phyloP scores from a whole-genome alignment of 2,888 invertebrate species.

The Noctua janthina region DNA sequence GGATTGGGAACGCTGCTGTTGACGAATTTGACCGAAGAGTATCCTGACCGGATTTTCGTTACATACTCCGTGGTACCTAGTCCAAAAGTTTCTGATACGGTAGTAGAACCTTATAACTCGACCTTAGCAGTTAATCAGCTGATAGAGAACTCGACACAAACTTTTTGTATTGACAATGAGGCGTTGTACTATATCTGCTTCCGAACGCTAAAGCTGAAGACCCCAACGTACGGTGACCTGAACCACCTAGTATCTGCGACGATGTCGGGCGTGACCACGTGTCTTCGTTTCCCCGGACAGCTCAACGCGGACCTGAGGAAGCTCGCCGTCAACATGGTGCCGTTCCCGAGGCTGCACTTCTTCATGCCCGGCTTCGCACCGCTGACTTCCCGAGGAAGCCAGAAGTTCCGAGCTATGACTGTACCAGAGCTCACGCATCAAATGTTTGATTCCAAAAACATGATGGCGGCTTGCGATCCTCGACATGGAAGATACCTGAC shows the following conservation, averaged over 20 bases:
- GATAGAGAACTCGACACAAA: conserved; percentile 92
- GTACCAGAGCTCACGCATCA: conserved; percentile 97
- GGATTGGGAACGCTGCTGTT: conserved; percentile 93
- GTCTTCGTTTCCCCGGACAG: conserved; percentile 84
- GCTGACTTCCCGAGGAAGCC: conserved; percentile 94
- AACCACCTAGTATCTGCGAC: conserved; percentile 88
- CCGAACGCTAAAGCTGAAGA: conserved; percentile 92
- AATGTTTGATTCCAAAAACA: conserved; percentile 98
- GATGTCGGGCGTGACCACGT: conserved; percentile 86
- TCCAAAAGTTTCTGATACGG: conserved; percentile 94
- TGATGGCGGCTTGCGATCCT: conserved; percentile 98
- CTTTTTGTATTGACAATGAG: conserved; percentile 94
- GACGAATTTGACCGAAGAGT: conserved; percentile 93
- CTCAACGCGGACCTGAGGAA: conserved; percentile 93
- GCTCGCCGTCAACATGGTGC: conserved; percentile 89
- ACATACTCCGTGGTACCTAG: conserved; percentile 93
- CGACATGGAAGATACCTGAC: conserved; percentile 96
- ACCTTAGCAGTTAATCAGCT: conserved; percentile 92
- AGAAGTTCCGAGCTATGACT: conserved; percentile 95
- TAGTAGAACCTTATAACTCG: conserved; percentile 92
- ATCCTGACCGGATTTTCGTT: conserved; percentile 93
- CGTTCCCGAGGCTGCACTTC: conserved; percentile 93
- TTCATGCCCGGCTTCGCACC: conserved; percentile 92
- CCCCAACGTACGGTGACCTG: conserved; percentile 94
- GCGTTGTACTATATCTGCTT: conserved; percentile 95